Base-by-base conservation (phyloP, 2,888 invertebrate species). In the Phorcus lineatus region DNA sequence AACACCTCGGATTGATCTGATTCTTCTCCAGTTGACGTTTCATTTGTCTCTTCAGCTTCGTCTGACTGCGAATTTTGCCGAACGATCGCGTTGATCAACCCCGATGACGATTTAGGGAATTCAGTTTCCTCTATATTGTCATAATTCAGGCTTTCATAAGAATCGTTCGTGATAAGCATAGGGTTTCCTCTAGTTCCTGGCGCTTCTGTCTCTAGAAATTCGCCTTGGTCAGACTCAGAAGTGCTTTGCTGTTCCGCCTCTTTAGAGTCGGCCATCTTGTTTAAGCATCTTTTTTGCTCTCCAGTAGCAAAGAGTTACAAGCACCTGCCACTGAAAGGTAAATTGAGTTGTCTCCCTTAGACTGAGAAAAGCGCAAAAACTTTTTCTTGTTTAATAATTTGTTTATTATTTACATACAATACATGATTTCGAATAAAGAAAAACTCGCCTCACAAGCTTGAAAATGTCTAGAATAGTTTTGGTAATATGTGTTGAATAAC, bases 121-220 rank as follows among this genome's bases (percentile, higher is more conserved):
- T 70, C 78, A 19, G 81, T 79, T 22, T 80, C 81, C 53, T 84
- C 86, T 6, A 85, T 79, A 40, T 84, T 79, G 74, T 86, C 87
- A 66, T 87, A 87, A 76, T 81, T 84, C n/a, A 93, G 84, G 74
- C 92, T 91, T 82, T 91, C 92, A 81, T 89, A 91, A 11, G 91
- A 90, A 81, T 92, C 91, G 57, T 89, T 84, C 16, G 96, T 95
- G 77, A 96, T 95, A 57, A 96, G 93, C 92, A 96, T 95, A 88
- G 95, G 95, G 91, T 96, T 96, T 28, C 93, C 90, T 67, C 95
- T 94, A 77, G 95, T 95, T 31, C 95, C 95, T 22, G 95, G 95
- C 19, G 88, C 88, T 47, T 87, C 84, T 74, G 88, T 88, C 85
- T 91, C 91, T 13, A 86, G 82, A 57, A 90, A 87, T 82, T 89